A percentile compares a stretch with the other conserved stretches of the same genome.
Conservation (phyloP, 2,888 invertebrate genomes). For the Buathra laborator region DNA sequence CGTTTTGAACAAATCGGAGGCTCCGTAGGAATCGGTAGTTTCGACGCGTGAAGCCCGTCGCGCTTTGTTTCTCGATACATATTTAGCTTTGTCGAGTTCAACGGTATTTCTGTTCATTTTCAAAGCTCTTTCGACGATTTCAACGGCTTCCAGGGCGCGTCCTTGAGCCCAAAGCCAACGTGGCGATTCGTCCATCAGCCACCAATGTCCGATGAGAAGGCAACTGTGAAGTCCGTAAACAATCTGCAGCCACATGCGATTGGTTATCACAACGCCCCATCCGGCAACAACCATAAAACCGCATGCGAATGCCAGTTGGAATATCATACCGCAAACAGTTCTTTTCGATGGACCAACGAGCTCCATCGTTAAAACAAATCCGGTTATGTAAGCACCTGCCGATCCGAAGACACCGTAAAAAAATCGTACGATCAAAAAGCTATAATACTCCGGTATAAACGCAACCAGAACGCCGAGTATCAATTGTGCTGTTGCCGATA, state of each 20-base stretch:
- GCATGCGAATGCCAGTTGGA: constrained; percentile 92
- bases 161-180: constrained; percentile 96
- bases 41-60: constrained; percentile 82
- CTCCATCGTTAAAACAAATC: constrained; percentile 92
- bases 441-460: constrained; percentile 91
- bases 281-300: constrained; percentile 94
- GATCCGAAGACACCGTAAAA: constrained; percentile 94
- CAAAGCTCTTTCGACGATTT: constrained; percentile 91
- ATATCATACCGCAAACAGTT: constrained; percentile 92
- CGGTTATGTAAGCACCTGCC: constrained; percentile 89
- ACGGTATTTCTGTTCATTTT: constrained; percentile 89
- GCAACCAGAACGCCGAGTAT: constrained; percentile 89
- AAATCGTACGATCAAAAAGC: constrained; percentile 89
- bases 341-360: constrained; percentile 92
- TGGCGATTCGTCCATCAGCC: constrained; percentile 96
- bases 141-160: constrained; percentile 90
- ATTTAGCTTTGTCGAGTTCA: constrained; percentile 88
- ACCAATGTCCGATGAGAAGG: constrained; percentile 92
- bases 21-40: constrained; percentile 86
- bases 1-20: constrained; percentile 92
- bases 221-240: constrained; percentile 92
- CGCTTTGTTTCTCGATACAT: constrained; percentile 88
- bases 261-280: constrained; percentile 92
- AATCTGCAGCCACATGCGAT: constrained; percentile 91
- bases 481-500: constrained; percentile 91